A percentile compares a stretch with the other conserved stretches of the same genome.
phyloP scores from a whole-genome alignment of 2,113 vertebrate species.

The Ameiurus melas region DNA sequence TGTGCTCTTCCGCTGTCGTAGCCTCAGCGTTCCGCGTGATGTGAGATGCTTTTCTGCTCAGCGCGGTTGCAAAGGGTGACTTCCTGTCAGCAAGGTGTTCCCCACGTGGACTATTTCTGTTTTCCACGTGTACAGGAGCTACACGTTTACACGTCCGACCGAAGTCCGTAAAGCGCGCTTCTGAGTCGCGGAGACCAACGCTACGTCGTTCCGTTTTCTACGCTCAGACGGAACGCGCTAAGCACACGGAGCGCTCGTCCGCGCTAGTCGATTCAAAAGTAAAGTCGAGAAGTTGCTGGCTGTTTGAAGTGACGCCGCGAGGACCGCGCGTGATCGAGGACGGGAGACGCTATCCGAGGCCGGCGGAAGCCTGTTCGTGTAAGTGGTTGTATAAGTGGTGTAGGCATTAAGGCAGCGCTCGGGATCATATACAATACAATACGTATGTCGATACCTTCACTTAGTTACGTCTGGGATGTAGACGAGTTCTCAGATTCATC shows the following conservation, averaged over 20 bases:
- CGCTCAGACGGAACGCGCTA: not conserved
- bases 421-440: not conserved
- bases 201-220: not conserved
- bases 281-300: not conserved
- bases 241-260: not conserved
- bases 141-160: not conserved
- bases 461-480: not conserved
- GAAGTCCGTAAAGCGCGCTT: not conserved
- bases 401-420: not conserved
- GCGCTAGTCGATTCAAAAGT: not conserved
- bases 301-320: not conserved
- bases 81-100: not conserved
- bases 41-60: slow-evolving; percentile 2
- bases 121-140: too few relatives aligned
- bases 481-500: not conserved
- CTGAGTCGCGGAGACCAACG: not conserved
- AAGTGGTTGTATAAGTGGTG: not conserved
- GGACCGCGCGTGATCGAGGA: not conserved
- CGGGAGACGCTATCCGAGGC: not conserved
- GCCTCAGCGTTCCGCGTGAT: not conserved
- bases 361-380: not conserved
- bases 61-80: not conserved
- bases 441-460: not conserved
- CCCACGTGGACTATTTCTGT: not conserved
- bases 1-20: too few relatives aligned